Evolutionary conservation across 1,140 invertebrate genomes (phyloP), one percentile per base, ranked within the genome.

Genomic region (Nasonia vitripennis): DNA sequence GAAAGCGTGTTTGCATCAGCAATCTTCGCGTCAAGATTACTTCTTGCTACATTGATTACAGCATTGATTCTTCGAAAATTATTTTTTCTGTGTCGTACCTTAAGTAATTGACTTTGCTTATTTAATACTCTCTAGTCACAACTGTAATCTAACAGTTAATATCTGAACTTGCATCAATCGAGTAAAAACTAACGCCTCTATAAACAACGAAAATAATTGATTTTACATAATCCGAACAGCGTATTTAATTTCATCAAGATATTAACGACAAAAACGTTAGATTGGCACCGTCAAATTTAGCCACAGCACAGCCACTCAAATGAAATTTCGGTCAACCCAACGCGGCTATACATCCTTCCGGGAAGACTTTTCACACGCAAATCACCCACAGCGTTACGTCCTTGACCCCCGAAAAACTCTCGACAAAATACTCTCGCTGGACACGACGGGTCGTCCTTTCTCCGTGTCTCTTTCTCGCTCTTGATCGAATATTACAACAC

Each of bases 151-250:
- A 70, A 41, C 20, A 10, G 9, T 81, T 27, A 45, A 27, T 81
- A 81, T 81, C 79, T 81, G 79, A 81, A 81, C 79, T 81, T 81
- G 79, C 55, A 34, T 68, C 6, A 31, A n/a, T 79, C 34, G 74
- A 75, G 27, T 34, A 73, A 73, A 73, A 31, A 73, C 27, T 12
- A 73, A 73, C 27, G 27, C 4, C 27, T 73, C 5, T 31, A 73
- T 37, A 5, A 37, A 37, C 70, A 31, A 37, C 55, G 55, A 62
- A n/a, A 62, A 6, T 62, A 62, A n/a, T 62, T 20, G 17, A 62
- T 62, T 62, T 20, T 17, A 20, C 17, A 20, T n/a, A 62, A 5
- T 20, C 20, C 20, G 55, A 62, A 62, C 17, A 62, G 4, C 20
- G 1, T n/a, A 6, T 62, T 62, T 62, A 62, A 62, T 62, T n/a